A percentile compares a stretch with the other conserved stretches of the same genome.
phyloP scores from a whole-genome alignment of 2,113 vertebrate genomes.

The Azemiops feae region DNA sequence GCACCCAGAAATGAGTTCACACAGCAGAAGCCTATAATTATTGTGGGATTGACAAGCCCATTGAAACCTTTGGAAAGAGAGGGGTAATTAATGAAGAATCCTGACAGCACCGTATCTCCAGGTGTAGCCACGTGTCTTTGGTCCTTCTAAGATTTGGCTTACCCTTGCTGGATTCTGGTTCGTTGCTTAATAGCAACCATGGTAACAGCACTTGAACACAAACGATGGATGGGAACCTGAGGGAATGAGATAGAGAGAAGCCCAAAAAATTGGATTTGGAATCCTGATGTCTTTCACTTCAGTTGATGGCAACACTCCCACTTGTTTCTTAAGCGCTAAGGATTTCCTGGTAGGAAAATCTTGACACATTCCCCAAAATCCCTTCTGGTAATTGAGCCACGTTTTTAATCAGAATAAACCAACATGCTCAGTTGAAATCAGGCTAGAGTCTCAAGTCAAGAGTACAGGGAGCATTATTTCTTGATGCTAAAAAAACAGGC shows the following conservation, averaged over 20 bases:
- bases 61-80: conserved; percentile 62
- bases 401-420: not conserved
- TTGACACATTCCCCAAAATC: not conserved
- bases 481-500: not conserved
- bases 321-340: not conserved
- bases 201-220: conserved; percentile 7
- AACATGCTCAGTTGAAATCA: too few species aligned
- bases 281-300: not conserved
- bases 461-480: not conserved
- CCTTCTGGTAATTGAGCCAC: not conserved
- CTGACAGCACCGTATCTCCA: conserved; percentile 55
- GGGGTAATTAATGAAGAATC: conserved; percentile 65
- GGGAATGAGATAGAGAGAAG: conserved; percentile 1
- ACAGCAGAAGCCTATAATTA: conserved; percentile 61
- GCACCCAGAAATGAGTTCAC: conserved; percentile 62
- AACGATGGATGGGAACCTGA: conserved; percentile 3
- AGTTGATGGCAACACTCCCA: not conserved
- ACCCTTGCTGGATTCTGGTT: conserved; percentile 32
- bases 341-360: not conserved
- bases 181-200: conserved; percentile 36
- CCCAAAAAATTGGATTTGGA: not conserved
- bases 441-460: not conserved
- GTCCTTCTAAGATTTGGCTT: conserved; percentile 19
- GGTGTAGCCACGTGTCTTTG: conserved; percentile 12
- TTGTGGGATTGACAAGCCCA: conserved; percentile 49